Conservation (phyloP, 2,797 vertebrate genomes). For the Smutsia temminckii region DNA sequence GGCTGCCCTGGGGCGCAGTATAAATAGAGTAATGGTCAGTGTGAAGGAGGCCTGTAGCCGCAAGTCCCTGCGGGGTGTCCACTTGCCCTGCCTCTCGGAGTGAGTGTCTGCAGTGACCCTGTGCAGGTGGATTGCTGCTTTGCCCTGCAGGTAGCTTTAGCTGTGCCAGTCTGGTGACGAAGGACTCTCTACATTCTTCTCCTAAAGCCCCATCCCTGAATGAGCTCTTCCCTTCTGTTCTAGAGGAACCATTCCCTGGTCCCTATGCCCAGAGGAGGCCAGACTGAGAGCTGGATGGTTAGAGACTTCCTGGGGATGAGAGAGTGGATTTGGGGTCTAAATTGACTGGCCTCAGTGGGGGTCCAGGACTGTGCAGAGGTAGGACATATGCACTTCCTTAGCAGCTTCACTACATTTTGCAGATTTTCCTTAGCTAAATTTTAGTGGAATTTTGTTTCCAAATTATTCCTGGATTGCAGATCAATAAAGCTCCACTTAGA, state of each 20-base stretch:
- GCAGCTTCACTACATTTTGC: no score
- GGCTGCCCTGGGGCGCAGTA: no score
- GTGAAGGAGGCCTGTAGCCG: no score
- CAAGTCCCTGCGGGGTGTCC: no score
- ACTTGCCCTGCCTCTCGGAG: no score
- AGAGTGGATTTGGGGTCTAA: background rate
- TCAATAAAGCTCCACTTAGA: background rate
- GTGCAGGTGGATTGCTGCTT: no score
- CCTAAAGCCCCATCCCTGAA: no score
- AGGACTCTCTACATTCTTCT: background rate
- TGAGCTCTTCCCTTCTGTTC: background rate
- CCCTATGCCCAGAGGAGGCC: rapidly evolving
- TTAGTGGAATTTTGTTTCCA: background rate
- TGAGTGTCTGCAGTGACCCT: background rate
- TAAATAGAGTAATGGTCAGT: no score
- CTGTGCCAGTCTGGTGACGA: background rate
- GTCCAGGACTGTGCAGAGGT: no score
- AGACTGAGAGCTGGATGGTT: rapidly evolving
- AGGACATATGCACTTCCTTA: background rate
- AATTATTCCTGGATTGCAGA: background rate
- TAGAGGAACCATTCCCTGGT: background rate
- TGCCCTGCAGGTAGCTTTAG: no score
- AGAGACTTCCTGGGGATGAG: background rate
- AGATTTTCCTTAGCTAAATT: background rate
- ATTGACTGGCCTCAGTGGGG: background rate